Conservation (phyloP, 2,797 vertebrate genomes). For the Rhinichthys osculus region DNA sequence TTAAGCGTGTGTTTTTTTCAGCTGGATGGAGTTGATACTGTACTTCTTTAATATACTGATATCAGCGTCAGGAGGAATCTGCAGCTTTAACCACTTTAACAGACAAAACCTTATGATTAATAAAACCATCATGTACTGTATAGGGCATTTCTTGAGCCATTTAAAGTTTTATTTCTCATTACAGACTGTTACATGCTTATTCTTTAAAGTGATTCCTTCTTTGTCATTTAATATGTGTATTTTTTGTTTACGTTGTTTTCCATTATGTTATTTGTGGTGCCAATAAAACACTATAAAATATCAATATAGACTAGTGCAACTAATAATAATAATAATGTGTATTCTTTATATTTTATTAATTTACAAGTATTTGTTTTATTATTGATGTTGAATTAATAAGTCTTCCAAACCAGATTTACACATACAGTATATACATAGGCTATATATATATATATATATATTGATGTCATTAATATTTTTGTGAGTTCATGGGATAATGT, state of each 20-base stretch:
- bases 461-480: background rate
- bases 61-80: conserved; percentile 71
- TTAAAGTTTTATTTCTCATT: background rate
- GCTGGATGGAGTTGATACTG: too few relatives aligned
- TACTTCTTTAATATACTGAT: conserved; percentile 59
- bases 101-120: background rate
- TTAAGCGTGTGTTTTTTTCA: too few relatives aligned
- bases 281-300: background rate
- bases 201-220: background rate
- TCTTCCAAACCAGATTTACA: background rate
- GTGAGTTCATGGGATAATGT: background rate
- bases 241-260: background rate
- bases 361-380: background rate
- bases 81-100: conserved; percentile 14
- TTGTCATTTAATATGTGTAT: background rate
- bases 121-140: background rate
- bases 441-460: too few relatives aligned
- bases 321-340: background rate
- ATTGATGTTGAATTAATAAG: background rate
- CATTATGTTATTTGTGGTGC: background rate
- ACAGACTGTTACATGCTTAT: background rate
- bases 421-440: too few relatives aligned
- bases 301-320: background rate
- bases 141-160: background rate
- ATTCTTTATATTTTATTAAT: background rate